Evolutionary conservation across 1,140 invertebrate genomes (phyloP).

Genomic region (Theocolax elegans): DNA sequence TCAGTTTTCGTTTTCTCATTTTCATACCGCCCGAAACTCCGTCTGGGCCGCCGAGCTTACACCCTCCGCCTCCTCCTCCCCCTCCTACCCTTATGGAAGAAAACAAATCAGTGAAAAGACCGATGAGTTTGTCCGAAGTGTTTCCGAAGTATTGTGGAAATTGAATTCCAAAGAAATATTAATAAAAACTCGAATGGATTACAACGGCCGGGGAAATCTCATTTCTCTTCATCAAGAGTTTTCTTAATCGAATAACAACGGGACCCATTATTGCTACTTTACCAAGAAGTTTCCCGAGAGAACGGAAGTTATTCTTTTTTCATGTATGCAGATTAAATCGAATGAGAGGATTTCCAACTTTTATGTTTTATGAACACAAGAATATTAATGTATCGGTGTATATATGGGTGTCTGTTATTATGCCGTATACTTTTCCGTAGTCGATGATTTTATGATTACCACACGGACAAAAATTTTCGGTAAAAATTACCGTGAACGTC

Average conservation of each 20-base stretch:
- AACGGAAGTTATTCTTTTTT: no score
- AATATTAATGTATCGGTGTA: no score
- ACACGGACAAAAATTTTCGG: no score
- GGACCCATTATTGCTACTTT: no score
- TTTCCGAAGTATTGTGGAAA: conserved; percentile 6
- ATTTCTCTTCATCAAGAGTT: conserved; percentile 12
- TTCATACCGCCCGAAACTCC: background rate
- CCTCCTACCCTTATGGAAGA: background rate
- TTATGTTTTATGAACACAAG: no score
- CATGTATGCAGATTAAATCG: conserved; percentile 1
- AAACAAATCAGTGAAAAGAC: conserved; percentile 26
- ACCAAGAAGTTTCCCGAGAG: background rate
- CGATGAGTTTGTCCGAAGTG: conserved; percentile 19
- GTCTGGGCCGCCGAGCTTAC: background rate
- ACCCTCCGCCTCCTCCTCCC: background rate
- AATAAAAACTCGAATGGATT: conserved; percentile 14
- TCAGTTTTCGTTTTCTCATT: background rate
- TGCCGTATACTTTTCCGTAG: no score
- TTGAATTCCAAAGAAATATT: conserved; percentile 30
- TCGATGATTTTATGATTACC: no score
- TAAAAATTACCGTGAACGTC: no score
- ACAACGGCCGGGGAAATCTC: background rate
- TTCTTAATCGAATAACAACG: conserved; percentile 5
- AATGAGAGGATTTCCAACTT: no score
- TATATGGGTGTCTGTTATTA: no score